These are phyloP conservation scores for Lissocephala sabroskyi DNA, from an alignment of 2,888 invertebrate species.

Conservation along the genomic window DNA sequence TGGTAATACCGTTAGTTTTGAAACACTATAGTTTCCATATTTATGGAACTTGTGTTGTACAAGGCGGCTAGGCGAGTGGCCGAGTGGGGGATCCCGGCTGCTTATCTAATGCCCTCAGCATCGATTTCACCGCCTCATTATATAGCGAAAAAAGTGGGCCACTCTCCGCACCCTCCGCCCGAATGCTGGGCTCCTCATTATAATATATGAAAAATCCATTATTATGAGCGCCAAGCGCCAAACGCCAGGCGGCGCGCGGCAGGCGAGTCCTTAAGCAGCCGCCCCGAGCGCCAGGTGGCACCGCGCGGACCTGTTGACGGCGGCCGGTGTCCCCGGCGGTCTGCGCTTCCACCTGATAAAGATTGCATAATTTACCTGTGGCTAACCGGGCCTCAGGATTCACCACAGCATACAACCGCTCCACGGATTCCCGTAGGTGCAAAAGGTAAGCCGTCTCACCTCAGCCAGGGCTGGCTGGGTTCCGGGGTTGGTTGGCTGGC, in stretches of 20 bases:
- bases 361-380: constrained; percentile 72
- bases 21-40: constrained; percentile 63
- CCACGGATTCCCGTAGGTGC: constrained; percentile 43
- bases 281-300: neutral
- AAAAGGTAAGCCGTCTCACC: constrained; percentile 34
- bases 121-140: too few species aligned
- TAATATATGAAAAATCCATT: constrained; percentile 61
- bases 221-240: constrained; percentile 63
- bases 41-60: too few species aligned
- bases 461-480: neutral
- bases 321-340: neutral
- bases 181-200: constrained; percentile 58
- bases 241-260: constrained; percentile 1
- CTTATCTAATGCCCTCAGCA: constrained; percentile 15
- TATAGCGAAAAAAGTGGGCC: neutral
- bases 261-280: too few species aligned
- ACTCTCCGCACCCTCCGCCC: constrained; percentile 20
- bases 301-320: neutral
- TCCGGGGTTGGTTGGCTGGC: neutral
- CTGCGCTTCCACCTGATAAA: constrained; percentile 35
- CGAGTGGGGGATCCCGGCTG: neutral
- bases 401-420: constrained; percentile 24
- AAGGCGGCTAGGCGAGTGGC: too few species aligned
- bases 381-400: constrained; percentile 66
- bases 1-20: constrained; percentile 71